phyloP scores from a whole-genome alignment of 1,140 invertebrate genomes.

The Oryctes rhinoceros region DNA sequence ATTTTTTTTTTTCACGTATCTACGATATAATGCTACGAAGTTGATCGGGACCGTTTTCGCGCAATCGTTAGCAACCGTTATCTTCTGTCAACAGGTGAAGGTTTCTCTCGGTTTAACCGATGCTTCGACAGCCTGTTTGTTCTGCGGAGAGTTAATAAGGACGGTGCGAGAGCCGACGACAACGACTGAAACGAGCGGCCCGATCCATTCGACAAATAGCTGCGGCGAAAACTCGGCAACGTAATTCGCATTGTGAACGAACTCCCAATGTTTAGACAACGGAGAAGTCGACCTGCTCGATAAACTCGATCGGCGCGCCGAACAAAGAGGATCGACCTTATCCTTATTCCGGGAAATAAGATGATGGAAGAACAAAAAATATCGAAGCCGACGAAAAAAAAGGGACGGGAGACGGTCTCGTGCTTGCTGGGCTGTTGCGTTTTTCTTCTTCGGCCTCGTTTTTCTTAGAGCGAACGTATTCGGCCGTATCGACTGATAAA shows the following conservation, averaged over 20 bases:
- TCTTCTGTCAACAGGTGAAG: constrained; percentile 13
- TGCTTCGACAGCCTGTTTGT: constrained; percentile 7
- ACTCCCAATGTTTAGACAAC: neutral
- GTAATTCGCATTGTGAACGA: neutral
- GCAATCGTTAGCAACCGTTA: neutral
- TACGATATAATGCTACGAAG: neutral
- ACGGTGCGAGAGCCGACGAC: neutral
- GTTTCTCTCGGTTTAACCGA: neutral
- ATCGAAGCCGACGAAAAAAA: neutral
- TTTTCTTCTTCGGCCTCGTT: neutral
- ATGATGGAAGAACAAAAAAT: constrained; percentile 1
- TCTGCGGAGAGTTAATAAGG: neutral
- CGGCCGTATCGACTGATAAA: neutral
- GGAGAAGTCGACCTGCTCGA: neutral
- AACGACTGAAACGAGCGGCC: neutral
- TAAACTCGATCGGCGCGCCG: neutral
- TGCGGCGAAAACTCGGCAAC: neutral
- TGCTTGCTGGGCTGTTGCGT: neutral
- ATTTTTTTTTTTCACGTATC: neutral
- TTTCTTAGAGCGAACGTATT: neutral
- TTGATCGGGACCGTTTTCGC: neutral
- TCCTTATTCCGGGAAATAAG: neutral
- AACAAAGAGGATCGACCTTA: neutral
- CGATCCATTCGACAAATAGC: constrained; percentile 1
- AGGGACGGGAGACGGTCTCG: neutral